Evolutionary conservation across 2,797 vertebrate genomes (phyloP), one percentile per base, ranked within the genome.

Genomic region (Arctocebus calabarensis): DNA sequence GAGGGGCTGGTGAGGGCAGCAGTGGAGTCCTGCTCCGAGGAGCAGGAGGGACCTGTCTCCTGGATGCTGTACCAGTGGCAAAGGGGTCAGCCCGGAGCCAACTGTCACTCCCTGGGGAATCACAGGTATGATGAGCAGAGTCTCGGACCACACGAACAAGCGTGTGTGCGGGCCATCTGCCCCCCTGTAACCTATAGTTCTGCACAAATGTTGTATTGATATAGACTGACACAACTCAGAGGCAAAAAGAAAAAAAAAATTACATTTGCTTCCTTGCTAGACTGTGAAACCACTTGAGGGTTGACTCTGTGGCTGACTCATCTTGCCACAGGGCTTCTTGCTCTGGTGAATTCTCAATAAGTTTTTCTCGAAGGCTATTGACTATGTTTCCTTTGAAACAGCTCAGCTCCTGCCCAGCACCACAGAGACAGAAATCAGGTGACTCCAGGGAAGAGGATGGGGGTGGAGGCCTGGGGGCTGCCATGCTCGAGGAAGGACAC

Each of bases 261-360:
- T 11, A 0, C 23, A 70, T 84, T 84, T 97, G 95, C 92, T 95
- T 96, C 82, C 64, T 77, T 79, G 64, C 90, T 84, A 93, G 93
- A 94, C 96, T 84, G 82, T 96, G 70, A 97, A 97, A 90, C 96
- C 90, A 74, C 94, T 14, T 40, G 57, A 32, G 40, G 91, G 81
- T 73, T 74, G 55, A 52, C 16, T 45, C 45, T 48, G 43, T 19
- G 43, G 10, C 90, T 95, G 90, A 95, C 94, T 95, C 94, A 94
- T 90, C 52, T 20, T 62, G 45, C 55, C 68, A 75, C 37, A 2
- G 1, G 19, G 25, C 68, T 43, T 77, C 66, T 78, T n/a, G n/a
- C 66, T 71, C 66, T 17, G 86, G n/a, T 93, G 59, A 89, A 45
- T n/a, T 94, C 88, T 95, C 93, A 73, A 8, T 32, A 57, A 19